Base-by-base conservation (phyloP, 2,113 vertebrate species). In the Amphiprion percula region DNA sequence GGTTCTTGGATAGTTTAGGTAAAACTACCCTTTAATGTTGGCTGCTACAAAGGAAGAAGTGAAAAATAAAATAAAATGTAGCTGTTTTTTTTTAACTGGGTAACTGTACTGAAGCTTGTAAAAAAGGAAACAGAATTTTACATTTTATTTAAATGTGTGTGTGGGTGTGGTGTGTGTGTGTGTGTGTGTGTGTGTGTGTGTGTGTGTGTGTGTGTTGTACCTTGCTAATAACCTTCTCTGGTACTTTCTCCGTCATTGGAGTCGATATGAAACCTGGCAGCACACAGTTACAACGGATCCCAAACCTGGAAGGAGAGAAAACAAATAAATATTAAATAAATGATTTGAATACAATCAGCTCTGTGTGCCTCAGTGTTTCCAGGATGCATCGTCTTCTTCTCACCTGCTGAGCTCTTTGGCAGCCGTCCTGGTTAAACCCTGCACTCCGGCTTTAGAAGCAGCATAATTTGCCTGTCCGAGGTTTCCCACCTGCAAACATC, bases 401-500 rank as follows among this genome's bases (percentile, higher is more conserved):
- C 61, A 96, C 96, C 91, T 94, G 90, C 95, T 96, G 33, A 97
- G 94, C 82, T 98, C 96, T 59, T 94, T 96, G 53, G 97, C 96
- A 0, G 90, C 94, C 0, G 81, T 94, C 80, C 92, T 95, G 14
- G 96, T 97, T 11, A 98, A 85, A 39, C 96, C 96, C 54, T 96
- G 91, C 39, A 98, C 96, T 62, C 96, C 97, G 0, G 96, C 95
- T 92, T 98, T 98, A 77, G 97, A 96, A 2, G 97, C 94, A 0
- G 94, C 77, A 16, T 98, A 98, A 74, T 97, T 97, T 2, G 55
- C 87, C 90, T 98, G 96, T 4, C 96, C 97, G 1, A 97, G 15
- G 79, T 97, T 98, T 21, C 97, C 97, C 87, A 96, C 96, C 97
- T 98, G 54, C 21, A 50, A 15, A 72, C 58, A 78, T 21, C 1